These are phyloP conservation scores for Pseudopodoces humilis DNA, from an alignment of 2,113 vertebrate genomes.

Conservation along the genomic window DNA sequence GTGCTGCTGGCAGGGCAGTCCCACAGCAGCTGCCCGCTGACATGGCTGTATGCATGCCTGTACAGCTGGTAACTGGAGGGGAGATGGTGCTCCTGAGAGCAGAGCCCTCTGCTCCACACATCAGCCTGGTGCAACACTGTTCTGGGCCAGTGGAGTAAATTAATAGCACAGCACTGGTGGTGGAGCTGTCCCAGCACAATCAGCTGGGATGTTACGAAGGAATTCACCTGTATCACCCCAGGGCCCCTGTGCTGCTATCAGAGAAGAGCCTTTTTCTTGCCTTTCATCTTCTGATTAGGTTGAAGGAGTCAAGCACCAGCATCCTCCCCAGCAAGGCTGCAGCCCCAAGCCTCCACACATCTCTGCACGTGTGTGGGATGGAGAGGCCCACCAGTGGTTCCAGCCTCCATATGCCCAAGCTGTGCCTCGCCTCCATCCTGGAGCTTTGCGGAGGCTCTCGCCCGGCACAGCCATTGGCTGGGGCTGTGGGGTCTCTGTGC, in stretches of 20 bases:
- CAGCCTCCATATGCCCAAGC: accelerated
- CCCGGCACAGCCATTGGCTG: accelerated
- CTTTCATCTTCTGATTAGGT: neutral
- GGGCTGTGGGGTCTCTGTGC: neutral
- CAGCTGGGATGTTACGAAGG: neutral
- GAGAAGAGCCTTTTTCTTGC: neutral
- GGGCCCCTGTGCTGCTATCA: neutral
- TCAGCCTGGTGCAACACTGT: neutral
- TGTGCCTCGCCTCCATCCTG: accelerated
- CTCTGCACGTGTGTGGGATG: accelerated
- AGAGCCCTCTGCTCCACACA: neutral
- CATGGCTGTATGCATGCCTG: accelerated
- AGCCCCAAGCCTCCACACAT: neutral
- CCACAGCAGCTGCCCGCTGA: accelerated
- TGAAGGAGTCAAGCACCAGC: neutral
- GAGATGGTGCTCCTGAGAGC: neutral
- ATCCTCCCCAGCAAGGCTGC: neutral
- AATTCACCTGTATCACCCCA: neutral
- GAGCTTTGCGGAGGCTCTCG: accelerated
- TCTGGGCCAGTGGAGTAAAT: neutral
- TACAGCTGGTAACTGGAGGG: neutral
- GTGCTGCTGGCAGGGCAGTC: neutral
- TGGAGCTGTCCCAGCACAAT: accelerated
- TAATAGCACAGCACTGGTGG: neutral
- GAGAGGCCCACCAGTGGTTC: neutral